Evolutionary conservation across 2,113 vertebrate genomes (phyloP), one percentile per base, ranked within the genome.

Genomic region (Leucoraja erinaceus): DNA sequence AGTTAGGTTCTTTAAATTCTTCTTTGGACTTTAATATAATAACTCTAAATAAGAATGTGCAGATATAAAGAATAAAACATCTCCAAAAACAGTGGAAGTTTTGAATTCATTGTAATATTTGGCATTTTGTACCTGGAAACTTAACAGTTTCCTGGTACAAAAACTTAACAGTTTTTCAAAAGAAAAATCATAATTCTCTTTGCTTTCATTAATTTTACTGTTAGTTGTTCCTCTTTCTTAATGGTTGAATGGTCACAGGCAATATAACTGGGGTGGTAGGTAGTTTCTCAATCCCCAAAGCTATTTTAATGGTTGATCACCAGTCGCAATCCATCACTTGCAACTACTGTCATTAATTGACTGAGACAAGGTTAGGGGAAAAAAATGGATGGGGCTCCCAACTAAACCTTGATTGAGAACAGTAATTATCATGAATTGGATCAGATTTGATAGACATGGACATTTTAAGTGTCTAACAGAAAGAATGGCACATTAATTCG

Each of bases 341-440:
- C 22, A 72, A 72, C 20, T 54, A 72, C 38, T 38, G 18, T 10
- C 59, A 66, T 72, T 38, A 91, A 91, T 70, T 90, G 25, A 90
- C 66, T 18, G 83, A 74, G 38, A 10, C 66, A 54, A 74, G 68
- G 66, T 74, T 70, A 74, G 66, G 68, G 22, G 5, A 63, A 63
- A 88, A 20, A 14, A 91, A 91, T 72, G 11, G 68, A 70, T 72
- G 33, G 63, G 22, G 72, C 20, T 72, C 33, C 66, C 72, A 31
- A 25, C 31, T 25, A 91, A 91, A 70, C 68, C 25, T 38, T 91
- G 66, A 91, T 91, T 91, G 33, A 91, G 22, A 33, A 91, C 59
- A 63, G 59, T 31, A 88, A 66, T 88, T 88, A 66, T 31, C 59
- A 66, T 63, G 31, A 88, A 88, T 88, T 66, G 59, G 63, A 18